Evolutionary conservation across 2,888 invertebrate genomes (phyloP), one percentile per base, ranked within the genome.

Genomic region (Chaitophorus viminalis): DNA sequence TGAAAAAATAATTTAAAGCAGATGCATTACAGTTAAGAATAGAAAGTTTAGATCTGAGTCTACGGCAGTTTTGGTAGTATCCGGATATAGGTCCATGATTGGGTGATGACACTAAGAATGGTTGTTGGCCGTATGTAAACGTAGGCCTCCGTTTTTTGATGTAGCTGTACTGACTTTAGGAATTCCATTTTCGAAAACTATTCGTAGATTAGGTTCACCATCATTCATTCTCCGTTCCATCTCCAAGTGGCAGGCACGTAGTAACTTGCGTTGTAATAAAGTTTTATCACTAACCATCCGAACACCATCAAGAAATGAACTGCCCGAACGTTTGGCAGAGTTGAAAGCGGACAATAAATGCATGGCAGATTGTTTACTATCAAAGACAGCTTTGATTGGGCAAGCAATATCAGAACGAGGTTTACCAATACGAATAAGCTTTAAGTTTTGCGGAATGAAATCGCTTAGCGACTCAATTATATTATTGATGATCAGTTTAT

Each of bases 281-380:
- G 78, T 78, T 78, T 78, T 78, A 14, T 78, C 78, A 6, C 78
- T 78, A 54, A 78, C 78, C 31, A 78, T 54, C 31, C 54, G 52
- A 78, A 78, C 54, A 21, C 78, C 54, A 78, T 78, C 78, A 54
- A 78, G 54, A 78, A 78, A 78, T 9, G 31, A 54, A 17, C 54
- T 14, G 17, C 78, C 78, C 0, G 54, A 78, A 18, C 31, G 54
- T 54, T 54, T 78, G 54, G 78, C 78, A 54, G 31, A 31, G 54
- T 54, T 18, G 31, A 78, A 78, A 54, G 54, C n/a, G n/a, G n/a
- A 31, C 4, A 54, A 78, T 78, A 78, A 0, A 0, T 18, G 18
- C 9, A 21, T 8, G 17, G 78, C 6, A 8, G 78, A 54, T 54
- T 54, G 54, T 17, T 78, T 54, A 5, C 1, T 31, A 78, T 17